These are phyloP conservation scores for Amphimallon solstitiale DNA, from an alignment of 2,888 invertebrate genomes.

Conservation along the genomic window DNA sequence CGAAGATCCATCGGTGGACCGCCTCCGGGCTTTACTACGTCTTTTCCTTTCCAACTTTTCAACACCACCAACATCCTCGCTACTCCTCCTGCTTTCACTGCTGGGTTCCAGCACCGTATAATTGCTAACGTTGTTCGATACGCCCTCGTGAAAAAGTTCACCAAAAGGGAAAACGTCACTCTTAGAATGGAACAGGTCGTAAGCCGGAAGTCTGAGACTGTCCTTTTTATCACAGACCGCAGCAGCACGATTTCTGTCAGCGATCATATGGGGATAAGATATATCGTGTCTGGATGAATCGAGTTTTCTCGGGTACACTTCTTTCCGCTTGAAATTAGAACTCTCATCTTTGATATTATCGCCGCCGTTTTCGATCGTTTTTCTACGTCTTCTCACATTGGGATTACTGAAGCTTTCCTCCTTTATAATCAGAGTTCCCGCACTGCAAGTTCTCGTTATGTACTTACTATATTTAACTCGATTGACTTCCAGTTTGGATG, in stretches of 20 bases:
- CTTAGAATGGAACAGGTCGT: slow-evolving; percentile 45
- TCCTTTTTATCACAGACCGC: slow-evolving; percentile 7
- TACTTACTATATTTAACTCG: slow-evolving; percentile 58
- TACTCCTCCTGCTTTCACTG: slow-evolving; percentile 27
- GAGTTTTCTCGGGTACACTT: slow-evolving; percentile 11
- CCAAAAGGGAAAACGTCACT: slow-evolving; percentile 50
- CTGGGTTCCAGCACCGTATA: slow-evolving; percentile 19
- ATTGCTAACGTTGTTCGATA: slow-evolving; percentile 24
- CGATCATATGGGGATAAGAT: slow-evolving; percentile 25
- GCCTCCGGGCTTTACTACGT: slow-evolving; percentile 13
- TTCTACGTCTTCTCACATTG: slow-evolving; percentile 54
- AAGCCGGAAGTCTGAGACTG: slow-evolving; percentile 14
- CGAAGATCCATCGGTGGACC: slow-evolving; percentile 15
- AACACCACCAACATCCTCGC: slow-evolving; percentile 20
- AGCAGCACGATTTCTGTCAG: neutral
- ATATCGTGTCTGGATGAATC: slow-evolving; percentile 10
- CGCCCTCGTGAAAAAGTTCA: slow-evolving; percentile 19
- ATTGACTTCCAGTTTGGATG: slow-evolving; percentile 40
- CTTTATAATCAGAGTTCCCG: slow-evolving; percentile 66
- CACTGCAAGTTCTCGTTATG: slow-evolving; percentile 65
- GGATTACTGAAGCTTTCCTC: slow-evolving; percentile 63
- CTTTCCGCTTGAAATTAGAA: slow-evolving; percentile 18
- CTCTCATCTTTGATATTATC: slow-evolving; percentile 5
- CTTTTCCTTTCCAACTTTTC: slow-evolving; percentile 4
- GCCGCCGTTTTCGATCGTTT: slow-evolving; percentile 38